Evolutionary conservation across 1,140 invertebrate species (phyloP), one percentile per base, ranked within the genome.

Genomic region (Hesperophylax magnus): DNA sequence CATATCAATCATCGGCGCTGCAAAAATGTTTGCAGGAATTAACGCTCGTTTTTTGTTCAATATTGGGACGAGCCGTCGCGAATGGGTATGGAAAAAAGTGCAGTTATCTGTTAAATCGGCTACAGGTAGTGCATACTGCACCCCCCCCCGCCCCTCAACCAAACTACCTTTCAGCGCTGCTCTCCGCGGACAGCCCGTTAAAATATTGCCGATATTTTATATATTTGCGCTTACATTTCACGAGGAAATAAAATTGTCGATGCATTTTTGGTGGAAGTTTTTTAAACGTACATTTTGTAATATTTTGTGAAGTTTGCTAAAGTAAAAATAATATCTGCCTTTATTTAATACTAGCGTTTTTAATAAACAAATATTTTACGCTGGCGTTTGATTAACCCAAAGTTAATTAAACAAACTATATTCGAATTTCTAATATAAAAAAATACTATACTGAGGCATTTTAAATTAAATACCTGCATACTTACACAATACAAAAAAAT

Each of bases 1-100:
- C 63, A 39, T 72, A 84, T 84, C 83, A 80, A 84, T 84, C 83
- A 84, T 84, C 83, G 78, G 54, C 75, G 78, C 63, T 81, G 78
- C 80, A 82, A 84, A 84, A 81, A 84, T 84, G 83, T 84, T 84
- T 80, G 83, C 83, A 75, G 80, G 83, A 52, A 84, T 84, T 84
- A 84, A 47, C 80, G 77, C 60, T 61, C 39, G 34, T 58, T 84
- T 84, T 84, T 84, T 83, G 67, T 60, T 47, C 61, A 75, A 78
- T 76, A 72, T 83, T 83, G 75, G 39, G 31, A 65, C 76, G 22
- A 65, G 79, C 54, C 76, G 63, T 67, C 76, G 82, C 27, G 77
- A 80, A 80, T 54, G 63, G 63, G 74, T 60, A 15, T 77, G 74
- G 58, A 75, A 80, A 82, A 82, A 82, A 83, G n/a, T 76, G 79